Evolutionary conservation across 1,140 invertebrate species (phyloP).

Genomic region (Akabosia matsudoensis): DNA sequence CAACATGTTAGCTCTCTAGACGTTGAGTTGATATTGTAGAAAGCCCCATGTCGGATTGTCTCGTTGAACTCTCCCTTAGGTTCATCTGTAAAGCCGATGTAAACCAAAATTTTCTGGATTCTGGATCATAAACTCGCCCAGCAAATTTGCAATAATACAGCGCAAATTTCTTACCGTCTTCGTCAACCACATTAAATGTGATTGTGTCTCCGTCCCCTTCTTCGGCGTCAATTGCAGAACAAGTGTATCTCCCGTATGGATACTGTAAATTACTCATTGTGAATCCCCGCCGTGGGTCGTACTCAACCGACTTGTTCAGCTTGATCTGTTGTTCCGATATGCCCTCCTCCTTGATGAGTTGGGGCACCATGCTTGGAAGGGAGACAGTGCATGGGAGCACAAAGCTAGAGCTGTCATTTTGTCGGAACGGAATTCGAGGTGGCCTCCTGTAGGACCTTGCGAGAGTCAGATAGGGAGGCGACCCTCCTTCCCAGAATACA

Average conservation of each 20-base stretch:
- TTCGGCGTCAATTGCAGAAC: not conserved
- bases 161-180: not conserved
- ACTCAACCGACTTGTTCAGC: not conserved
- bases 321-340: not conserved
- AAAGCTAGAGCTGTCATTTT: not conserved
- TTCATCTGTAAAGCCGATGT: slow-evolving; percentile 10
- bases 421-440: not conserved
- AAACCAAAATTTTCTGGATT: no score
- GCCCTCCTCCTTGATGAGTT: slow-evolving; percentile 21
- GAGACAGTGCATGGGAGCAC: slow-evolving; percentile 29
- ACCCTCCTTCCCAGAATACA: slow-evolving; percentile 38
- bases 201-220: not conserved
- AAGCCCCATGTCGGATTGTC: not conserved
- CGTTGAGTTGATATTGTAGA: slow-evolving; percentile 3
- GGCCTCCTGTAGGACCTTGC: slow-evolving; percentile 1
- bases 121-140: no score
- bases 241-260: slow-evolving; percentile 28
- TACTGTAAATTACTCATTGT: not conserved
- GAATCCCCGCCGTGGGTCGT: slow-evolving; percentile 15
- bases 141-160: no score
- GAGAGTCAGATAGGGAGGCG: slow-evolving; percentile 30
- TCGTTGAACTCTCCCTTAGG: slow-evolving; percentile 21
- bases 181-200: not conserved
- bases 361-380: slow-evolving; percentile 11
- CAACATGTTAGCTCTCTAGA: slow-evolving; percentile 28